A percentile compares a stretch with the other conserved stretches of the same genome.
Evolutionary conservation across 2,888 invertebrate genomes (phyloP).

Genomic region (Polylopha cassiicola): DNA sequence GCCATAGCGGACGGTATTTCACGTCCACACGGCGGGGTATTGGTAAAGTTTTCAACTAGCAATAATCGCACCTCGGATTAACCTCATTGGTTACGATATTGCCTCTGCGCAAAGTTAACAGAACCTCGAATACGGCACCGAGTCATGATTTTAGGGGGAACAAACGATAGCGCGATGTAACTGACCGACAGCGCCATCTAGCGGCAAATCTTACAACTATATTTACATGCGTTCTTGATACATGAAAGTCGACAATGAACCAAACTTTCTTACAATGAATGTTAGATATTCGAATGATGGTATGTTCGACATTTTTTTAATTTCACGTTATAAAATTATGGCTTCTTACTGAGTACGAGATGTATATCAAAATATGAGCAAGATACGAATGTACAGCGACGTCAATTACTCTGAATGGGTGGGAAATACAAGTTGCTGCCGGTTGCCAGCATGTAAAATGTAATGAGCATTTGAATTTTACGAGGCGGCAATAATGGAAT

Average conservation of each 20-base stretch:
- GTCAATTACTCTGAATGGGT: slow-evolving; percentile 17
- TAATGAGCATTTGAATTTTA: slow-evolving; percentile 11
- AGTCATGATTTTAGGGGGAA: slow-evolving; percentile 20
- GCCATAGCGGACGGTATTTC: slow-evolving; percentile 71
- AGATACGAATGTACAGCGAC: too few relatives aligned
- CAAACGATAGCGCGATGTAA: slow-evolving; percentile 42
- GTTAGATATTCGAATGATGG: too few relatives aligned
- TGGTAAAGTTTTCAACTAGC: slow-evolving; percentile 93
- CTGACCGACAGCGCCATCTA: slow-evolving; percentile 39
- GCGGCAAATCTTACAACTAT: slow-evolving; percentile 11
- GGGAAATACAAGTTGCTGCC: slow-evolving; percentile 17
- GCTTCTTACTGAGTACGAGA: too few relatives aligned
- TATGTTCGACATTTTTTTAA: too few relatives aligned
- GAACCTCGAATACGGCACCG: fast-evolving
- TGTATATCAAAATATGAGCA: too few relatives aligned
- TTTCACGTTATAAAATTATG: too few relatives aligned
- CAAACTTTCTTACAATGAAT: too few relatives aligned
- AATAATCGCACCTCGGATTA: slow-evolving; percentile 92
- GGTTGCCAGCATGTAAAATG: slow-evolving; percentile 2
- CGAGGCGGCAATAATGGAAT: not conserved
- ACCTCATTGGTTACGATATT: slow-evolving; percentile 92
- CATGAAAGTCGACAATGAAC: slow-evolving; percentile 12
- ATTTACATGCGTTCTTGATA: not conserved
- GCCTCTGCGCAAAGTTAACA: slow-evolving; percentile 91
- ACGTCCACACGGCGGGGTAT: slow-evolving; percentile 72